Conservation (phyloP, 2,888 invertebrate species). For the Deilephila elpenor region DNA sequence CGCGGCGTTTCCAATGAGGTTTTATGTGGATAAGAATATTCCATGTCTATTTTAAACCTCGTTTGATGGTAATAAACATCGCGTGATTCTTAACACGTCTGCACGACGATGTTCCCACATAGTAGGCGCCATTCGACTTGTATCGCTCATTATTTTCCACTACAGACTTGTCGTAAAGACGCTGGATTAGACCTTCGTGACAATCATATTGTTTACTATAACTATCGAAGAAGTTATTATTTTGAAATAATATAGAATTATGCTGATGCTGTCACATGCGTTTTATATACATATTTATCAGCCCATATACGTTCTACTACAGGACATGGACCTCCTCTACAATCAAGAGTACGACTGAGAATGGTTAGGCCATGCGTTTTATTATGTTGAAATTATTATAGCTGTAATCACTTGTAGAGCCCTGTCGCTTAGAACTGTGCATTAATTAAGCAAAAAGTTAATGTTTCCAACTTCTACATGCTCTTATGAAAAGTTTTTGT, state of each 20-base stretch:
- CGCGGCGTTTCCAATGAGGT: not conserved
- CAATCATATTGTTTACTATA: not conserved
- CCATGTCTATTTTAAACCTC: not conserved
- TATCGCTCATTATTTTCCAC: slow-evolving; percentile 11
- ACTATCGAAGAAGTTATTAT: too few species aligned
- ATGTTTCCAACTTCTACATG: too few species aligned
- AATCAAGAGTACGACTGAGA: too few species aligned
- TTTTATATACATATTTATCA: too few species aligned
- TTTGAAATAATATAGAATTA: too few species aligned
- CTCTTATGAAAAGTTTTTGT: too few species aligned
- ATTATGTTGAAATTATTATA: not conserved
- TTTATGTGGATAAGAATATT: not conserved
- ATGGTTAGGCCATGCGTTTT: too few species aligned
- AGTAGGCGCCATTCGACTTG: not conserved
- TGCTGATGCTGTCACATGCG: too few species aligned
- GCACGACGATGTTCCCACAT: not conserved
- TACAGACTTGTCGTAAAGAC: not conserved
- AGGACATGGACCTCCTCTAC: too few species aligned
- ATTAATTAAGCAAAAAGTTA: too few species aligned
- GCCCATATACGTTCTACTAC: too few species aligned
- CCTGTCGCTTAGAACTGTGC: too few species aligned
- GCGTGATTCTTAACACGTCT: not conserved
- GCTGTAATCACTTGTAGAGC: not conserved
- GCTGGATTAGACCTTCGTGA: not conserved
- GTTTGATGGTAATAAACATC: not conserved